A percentile compares a stretch with the other conserved stretches of the same genome.
Conservation (phyloP, 2,113 vertebrate species). For the Barbus barbus region DNA sequence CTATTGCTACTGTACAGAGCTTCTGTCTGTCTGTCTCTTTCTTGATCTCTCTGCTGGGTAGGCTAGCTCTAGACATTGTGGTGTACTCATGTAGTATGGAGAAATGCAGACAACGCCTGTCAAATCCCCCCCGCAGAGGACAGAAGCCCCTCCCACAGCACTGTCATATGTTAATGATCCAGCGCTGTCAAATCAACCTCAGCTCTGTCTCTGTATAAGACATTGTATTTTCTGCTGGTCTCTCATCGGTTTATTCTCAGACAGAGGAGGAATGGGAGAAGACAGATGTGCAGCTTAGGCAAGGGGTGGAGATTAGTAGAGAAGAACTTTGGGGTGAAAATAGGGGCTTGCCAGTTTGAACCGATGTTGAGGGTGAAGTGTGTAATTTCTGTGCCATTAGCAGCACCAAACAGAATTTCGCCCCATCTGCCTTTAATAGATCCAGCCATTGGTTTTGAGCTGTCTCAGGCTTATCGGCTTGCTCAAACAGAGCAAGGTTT, state of each 20-base stretch:
- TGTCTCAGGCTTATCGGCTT: background rate
- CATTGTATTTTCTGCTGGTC: constrained; percentile 21
- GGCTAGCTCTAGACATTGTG: constrained; percentile 75
- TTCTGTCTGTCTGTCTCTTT: constrained; percentile 54
- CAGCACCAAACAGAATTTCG: background rate
- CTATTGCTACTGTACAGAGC: constrained; percentile 52
- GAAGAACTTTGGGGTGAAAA: background rate
- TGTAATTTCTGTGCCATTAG: constrained; percentile 1
- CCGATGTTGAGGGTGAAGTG: background rate
- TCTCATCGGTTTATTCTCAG: constrained; percentile 34
- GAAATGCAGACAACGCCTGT: constrained; percentile 72
- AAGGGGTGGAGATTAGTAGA: constrained; percentile 35
- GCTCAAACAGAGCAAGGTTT: background rate
- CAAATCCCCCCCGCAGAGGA: constrained; percentile 50
- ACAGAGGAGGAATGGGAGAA: constrained; percentile 13
- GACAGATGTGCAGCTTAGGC: constrained; percentile 22
- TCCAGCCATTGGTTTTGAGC: background rate
- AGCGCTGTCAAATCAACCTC: constrained; percentile 70
- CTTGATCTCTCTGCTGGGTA: constrained; percentile 58
- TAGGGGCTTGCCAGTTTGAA: background rate
- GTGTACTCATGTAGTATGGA: constrained; percentile 77
- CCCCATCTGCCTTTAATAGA: background rate
- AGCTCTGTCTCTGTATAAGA: constrained; percentile 49
- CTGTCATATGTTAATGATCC: constrained; percentile 68
- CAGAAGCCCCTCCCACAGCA: constrained; percentile 52